Percentiles rank a stretch among this genome's conserved stretches.
Conservation (phyloP, 1,140 invertebrate genomes). For the Drosophila bocqueti region DNA sequence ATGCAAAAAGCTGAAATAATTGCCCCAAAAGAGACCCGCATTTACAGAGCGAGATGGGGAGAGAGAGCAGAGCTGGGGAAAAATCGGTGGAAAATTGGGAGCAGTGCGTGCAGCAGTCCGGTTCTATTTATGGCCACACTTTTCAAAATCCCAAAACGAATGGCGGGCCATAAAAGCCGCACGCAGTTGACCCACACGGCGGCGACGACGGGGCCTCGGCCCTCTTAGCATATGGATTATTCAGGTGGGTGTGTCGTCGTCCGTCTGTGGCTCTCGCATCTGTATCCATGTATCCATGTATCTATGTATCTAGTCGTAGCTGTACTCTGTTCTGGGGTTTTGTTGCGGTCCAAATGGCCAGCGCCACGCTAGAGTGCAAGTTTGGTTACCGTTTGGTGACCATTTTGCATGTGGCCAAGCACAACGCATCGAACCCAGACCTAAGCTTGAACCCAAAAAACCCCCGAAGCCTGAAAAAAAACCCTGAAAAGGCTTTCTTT, state of each 20-base stretch:
- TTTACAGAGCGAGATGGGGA: conserved; percentile 7
- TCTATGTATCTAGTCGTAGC: conserved; percentile 11
- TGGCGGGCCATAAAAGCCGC: conserved; percentile 55
- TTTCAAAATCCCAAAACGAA: conserved; percentile 42
- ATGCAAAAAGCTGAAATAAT: conserved; percentile 62
- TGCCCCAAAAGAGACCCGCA: conserved; percentile 34
- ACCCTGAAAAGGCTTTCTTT: not conserved
- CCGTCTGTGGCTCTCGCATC: conserved; percentile 25
- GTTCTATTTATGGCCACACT: conserved; percentile 63
- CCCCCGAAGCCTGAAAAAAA: no score
- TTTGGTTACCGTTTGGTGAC: conserved; percentile 45
- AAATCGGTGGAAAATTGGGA: conserved; percentile 41
- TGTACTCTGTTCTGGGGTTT: conserved; percentile 14
- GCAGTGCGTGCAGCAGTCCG: conserved; percentile 59
- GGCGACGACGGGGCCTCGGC: conserved; percentile 22
- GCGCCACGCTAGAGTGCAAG: conserved; percentile 54
- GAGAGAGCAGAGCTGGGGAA: not conserved
- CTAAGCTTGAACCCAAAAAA: conserved; percentile 8
- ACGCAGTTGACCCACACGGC: conserved; percentile 62
- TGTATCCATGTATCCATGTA: conserved; percentile 13
- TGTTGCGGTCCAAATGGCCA: conserved; percentile 63
- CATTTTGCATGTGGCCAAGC: conserved; percentile 54
- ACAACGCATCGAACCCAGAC: conserved; percentile 26
- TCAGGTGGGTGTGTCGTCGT: conserved; percentile 58
- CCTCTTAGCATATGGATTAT: conserved; percentile 61